Percentiles rank a stretch among this genome's conserved stretches.
These are phyloP conservation scores for Huso huso DNA, from an alignment of 2,797 vertebrate species.

Conservation along the genomic window DNA sequence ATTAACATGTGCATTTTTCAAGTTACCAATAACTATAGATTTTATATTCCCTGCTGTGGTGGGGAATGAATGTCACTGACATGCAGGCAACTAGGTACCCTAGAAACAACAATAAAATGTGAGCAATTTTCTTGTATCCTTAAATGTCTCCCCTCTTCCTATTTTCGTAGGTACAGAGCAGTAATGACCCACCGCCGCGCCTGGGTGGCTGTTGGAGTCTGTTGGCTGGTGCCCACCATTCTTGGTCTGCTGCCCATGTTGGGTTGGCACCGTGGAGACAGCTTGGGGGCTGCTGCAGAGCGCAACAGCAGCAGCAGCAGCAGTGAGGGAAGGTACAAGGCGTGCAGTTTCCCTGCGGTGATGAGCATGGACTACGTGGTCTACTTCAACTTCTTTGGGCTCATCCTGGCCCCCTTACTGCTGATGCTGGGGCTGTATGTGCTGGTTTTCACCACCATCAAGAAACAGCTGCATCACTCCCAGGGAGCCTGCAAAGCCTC, in stretches of 20 bases:
- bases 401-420: constrained; percentile 61
- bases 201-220: constrained; percentile 54
- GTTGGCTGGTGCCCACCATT: constrained; percentile 69
- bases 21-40: too few relatives aligned
- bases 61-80: too few relatives aligned
- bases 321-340: constrained; percentile 3
- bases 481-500: not conserved
- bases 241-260: constrained; percentile 69
- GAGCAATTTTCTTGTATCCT: not conserved
- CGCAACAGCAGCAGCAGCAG: constrained; percentile 10
- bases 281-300: constrained; percentile 8
- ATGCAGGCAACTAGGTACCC: too few relatives aligned
- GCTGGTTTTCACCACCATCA: constrained; percentile 63
- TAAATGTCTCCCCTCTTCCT: not conserved
- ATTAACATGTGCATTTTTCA: too few relatives aligned
- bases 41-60: too few relatives aligned
- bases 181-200: constrained; percentile 58
- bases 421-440: constrained; percentile 66
- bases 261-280: constrained; percentile 56
- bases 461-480: constrained; percentile 48
- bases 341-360: constrained; percentile 54
- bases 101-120: too few relatives aligned
- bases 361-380: constrained; percentile 74
- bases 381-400: constrained; percentile 67
- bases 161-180: constrained; percentile 58